phyloP scores from a whole-genome alignment of 2,888 invertebrate species.

The Xestoiulus laeticollis region DNA sequence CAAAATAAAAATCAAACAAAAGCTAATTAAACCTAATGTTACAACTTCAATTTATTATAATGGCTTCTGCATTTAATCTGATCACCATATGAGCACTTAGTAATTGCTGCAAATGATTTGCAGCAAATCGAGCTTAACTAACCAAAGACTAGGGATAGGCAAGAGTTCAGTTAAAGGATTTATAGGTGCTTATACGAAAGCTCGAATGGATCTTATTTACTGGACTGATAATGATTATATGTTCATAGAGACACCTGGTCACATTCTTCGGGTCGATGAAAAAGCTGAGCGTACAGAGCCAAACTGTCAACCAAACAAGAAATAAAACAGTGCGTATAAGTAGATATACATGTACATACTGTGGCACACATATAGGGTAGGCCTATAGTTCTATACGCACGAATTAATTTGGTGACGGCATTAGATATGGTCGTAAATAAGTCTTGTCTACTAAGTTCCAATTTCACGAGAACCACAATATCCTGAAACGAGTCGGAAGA shows the following conservation, averaged over 20 bases:
- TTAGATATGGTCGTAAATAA: neutral
- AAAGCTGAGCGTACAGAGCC: neutral
- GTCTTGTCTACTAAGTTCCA: neutral
- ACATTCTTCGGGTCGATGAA: neutral
- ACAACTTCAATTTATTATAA: too few relatives aligned
- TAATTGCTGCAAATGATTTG: too few relatives aligned
- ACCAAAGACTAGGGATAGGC: too few relatives aligned
- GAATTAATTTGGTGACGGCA: neutral
- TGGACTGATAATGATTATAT: neutral
- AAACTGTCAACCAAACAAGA: neutral
- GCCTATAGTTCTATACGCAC: neutral
- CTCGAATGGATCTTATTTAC: too few relatives aligned
- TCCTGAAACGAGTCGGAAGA: neutral
- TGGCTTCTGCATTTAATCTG: too few relatives aligned
- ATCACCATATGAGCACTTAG: too few relatives aligned
- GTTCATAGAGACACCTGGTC: neutral
- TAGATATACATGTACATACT: neutral
- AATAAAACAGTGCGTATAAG: neutral
- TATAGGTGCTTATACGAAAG: too few relatives aligned
- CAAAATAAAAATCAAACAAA: too few relatives aligned
- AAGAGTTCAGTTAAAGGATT: too few relatives aligned
- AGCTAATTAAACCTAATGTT: too few relatives aligned
- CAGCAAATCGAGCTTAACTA: too few relatives aligned
- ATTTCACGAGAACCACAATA: neutral
- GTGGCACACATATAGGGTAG: neutral